These are phyloP conservation scores for Synergus gifuensis DNA, from an alignment of 2,888 invertebrate genomes.

Conservation along the genomic window DNA sequence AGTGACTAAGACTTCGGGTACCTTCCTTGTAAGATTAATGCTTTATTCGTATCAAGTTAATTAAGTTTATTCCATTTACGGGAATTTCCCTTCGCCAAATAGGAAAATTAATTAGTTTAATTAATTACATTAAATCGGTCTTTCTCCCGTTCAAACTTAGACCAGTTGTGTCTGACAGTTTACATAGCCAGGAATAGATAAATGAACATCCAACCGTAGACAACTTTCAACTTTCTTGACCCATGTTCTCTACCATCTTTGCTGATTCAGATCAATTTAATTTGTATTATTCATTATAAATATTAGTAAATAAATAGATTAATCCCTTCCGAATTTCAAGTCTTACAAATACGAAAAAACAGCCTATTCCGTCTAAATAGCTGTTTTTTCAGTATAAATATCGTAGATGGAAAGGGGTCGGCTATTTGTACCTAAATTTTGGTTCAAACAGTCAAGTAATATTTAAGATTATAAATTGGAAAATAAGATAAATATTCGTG, in stretches of 20 bases:
- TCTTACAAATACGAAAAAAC: background rate
- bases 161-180: slow-evolving; percentile 15
- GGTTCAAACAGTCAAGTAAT: background rate
- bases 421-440: background rate
- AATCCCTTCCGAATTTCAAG: background rate
- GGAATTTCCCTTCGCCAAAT: background rate
- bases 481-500: slow-evolving; percentile 50
- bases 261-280: background rate
- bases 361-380: no score
- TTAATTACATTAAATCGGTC: slow-evolving; percentile 8
- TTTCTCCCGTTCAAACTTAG: slow-evolving; percentile 14
- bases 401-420: background rate
- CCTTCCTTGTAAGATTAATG: no score
- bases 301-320: background rate
- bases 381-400: no score
- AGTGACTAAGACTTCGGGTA: no score
- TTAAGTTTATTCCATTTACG: no score
- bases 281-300: background rate
- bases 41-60: no score
- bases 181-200: slow-evolving; percentile 12
- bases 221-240: slow-evolving; percentile 22
- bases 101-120: background rate
- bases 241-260: slow-evolving; percentile 4
- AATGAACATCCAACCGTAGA: slow-evolving; percentile 12
- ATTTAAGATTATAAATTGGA: background rate